phyloP scores from a whole-genome alignment of 2,888 invertebrate genomes.

The Crossocerus cetratus region DNA sequence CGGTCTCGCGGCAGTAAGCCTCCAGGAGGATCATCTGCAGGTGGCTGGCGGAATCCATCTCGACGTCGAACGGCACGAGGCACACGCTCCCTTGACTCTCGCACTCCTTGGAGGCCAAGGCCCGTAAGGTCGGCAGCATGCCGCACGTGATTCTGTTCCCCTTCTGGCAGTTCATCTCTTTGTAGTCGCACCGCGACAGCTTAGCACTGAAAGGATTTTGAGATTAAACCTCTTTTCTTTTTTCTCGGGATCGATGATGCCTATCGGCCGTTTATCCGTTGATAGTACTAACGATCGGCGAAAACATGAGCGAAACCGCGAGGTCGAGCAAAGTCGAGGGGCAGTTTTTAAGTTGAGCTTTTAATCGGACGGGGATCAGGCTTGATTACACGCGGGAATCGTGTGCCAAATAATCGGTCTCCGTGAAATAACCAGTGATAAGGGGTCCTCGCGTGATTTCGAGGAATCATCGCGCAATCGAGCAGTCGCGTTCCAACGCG shows the following conservation, averaged over 20 bases:
- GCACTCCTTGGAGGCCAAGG: constrained; percentile 82
- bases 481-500: no score
- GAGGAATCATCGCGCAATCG: no score
- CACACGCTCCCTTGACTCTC: constrained; percentile 72
- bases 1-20: constrained; percentile 88
- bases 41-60: constrained; percentile 86
- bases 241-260: background rate
- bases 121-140: constrained; percentile 81
- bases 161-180: constrained; percentile 31
- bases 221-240: background rate
- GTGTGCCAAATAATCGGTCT: no score
- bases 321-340: no score
- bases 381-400: no score
- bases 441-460: no score
- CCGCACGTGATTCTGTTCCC: constrained; percentile 79
- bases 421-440: no score
- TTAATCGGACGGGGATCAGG: no score
- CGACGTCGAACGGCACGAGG: constrained; percentile 80
- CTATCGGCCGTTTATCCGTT: no score
- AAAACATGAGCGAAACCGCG: no score
- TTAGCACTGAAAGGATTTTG: constrained; percentile 53
- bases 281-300: no score
- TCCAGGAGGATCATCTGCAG: constrained; percentile 88
- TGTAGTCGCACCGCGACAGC: constrained; percentile 51
- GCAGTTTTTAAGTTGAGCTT: no score